Evolutionary conservation across 2,797 vertebrate genomes (phyloP), one percentile per base, ranked within the genome.

Genomic region (Leontocebus nigricollis): DNA sequence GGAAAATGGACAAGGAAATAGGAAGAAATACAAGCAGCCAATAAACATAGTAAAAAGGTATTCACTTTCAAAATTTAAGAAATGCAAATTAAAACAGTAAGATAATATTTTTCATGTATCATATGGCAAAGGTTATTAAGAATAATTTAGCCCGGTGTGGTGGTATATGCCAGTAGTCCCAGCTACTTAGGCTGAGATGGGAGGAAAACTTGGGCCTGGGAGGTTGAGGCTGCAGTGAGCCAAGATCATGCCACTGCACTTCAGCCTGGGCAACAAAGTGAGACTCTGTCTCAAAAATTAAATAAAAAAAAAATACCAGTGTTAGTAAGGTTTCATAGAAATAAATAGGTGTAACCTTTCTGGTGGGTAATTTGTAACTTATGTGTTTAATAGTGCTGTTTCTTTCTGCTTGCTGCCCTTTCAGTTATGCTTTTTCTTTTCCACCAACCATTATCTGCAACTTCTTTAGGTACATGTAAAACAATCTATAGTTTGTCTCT

Each of bases 41-140:
- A 70, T 86, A 39, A 36, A 59, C 46, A 30, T 36, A 46, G 73
- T 72, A 50, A 57, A 57, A 59, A 86, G 61, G 11, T 27, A 79
- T 73, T 88, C 26, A 75, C 55, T 48, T 33, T 97, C 30, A 90
- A 86, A 92, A 64, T 41, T 88, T 50, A 95, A 97, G 73, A 48
- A 90, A 85, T 73, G 20, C n/a, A 46, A 59, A 39, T 50, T 57
- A 94, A 76, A 88, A 81, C 27, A 80, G 41, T 61, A 80, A 77
- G 46, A 39, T 59, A 81, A 26, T 84, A 82, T 90, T 92, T 91
- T 33, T 94, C 20, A 57, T 50, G 27, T 88, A 77, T 88, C 48
- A 91, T 7, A 83, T 83, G 48, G 70, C 27, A 88, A 91, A 76
- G 20, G 75, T 81, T 64, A 75, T 55, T 77, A 61, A 84, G n/a